Percentiles rank a stretch among this genome's conserved stretches.
Evolutionary conservation across 2,888 invertebrate genomes (phyloP).

Genomic region (Silvanus unidentatus): DNA sequence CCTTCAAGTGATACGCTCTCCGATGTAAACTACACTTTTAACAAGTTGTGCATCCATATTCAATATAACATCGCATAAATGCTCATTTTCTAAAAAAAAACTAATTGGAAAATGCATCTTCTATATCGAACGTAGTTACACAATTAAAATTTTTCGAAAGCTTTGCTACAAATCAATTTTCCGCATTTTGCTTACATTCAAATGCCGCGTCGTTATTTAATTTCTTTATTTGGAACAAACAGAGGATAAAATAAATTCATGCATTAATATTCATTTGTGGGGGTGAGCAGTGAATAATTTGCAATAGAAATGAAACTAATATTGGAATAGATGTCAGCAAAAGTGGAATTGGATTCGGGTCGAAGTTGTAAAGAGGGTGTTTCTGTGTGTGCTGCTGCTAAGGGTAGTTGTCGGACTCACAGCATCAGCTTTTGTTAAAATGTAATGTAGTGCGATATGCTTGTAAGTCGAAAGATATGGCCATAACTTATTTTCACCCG

Average conservation of each 20-base stretch:
- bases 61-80: neutral
- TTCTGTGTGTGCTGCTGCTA: constrained; percentile 20
- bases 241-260: neutral
- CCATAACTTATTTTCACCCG: constrained; percentile 18
- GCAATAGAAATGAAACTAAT: constrained; percentile 23
- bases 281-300: constrained; percentile 8
- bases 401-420: constrained; percentile 23
- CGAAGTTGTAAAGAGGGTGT: constrained; percentile 29
- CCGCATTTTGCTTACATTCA: too few species aligned
- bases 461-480: constrained; percentile 30
- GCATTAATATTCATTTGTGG: constrained; percentile 4
- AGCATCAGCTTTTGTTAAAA: constrained; percentile 34
- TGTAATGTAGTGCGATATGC: constrained; percentile 37
- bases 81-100: too few species aligned
- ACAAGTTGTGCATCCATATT: neutral
- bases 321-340: constrained; percentile 21
- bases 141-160: too few species aligned
- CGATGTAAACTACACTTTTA: neutral
- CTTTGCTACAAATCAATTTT: too few species aligned
- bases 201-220: neutral
- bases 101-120: too few species aligned
- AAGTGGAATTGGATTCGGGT: constrained; percentile 22
- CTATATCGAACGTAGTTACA: too few species aligned
- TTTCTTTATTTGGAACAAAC: neutral
- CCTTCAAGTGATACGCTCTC: neutral